Base-by-base conservation (phyloP, 2,797 vertebrate species). In the Phataginus tetradactyla region DNA sequence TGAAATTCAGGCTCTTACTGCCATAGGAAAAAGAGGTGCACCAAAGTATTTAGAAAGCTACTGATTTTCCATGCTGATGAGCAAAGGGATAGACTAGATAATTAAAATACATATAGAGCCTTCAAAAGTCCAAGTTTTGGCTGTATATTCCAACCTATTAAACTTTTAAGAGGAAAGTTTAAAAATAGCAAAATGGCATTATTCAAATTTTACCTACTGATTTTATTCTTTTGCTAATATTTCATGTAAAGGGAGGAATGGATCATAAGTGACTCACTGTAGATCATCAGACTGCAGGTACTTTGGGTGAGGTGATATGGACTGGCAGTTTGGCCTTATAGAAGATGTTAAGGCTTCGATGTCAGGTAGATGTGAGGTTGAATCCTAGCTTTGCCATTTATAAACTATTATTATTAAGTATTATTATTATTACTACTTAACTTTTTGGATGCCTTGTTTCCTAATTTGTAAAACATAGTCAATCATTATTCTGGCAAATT, bases 81-180 rank as follows among this genome's bases (percentile, higher is more conserved):
- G 64, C n/a, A 89, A 69, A 93, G 4, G 20, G 4, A 78, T 59
- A 93, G 51, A 86, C 14, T 55, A 86, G 39, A 81, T 57, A 61
- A 51, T 68, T 86, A 79, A 95, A 96, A 94, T 59, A 7, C 42
- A 95, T 29, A 81, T 15, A 64, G 21, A 88, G 77, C 39, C 90
- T 86, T 25, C 7, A 64, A 93, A 96, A 79, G 86, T 91, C 75
- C 63, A 81, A 88, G 94, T 66, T 90, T 90, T 85, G 86, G 37
- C 25, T 81, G 45, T 66, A 83, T 80, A 83, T 45, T 9, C 29
- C 25, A 86, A 83, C 57, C 6, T 75, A 29, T 51, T 88, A 72
- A 90, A 63, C 25, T 51, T 79, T 75, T 61, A 64, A 55, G 34
- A 90, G 25, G 39, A 71, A 87, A 49, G 1, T 49, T 84, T 74